These are phyloP conservation scores for Larimichthys polyactis DNA, from an alignment of 2,113 vertebrate genomes.

Conservation along the genomic window DNA sequence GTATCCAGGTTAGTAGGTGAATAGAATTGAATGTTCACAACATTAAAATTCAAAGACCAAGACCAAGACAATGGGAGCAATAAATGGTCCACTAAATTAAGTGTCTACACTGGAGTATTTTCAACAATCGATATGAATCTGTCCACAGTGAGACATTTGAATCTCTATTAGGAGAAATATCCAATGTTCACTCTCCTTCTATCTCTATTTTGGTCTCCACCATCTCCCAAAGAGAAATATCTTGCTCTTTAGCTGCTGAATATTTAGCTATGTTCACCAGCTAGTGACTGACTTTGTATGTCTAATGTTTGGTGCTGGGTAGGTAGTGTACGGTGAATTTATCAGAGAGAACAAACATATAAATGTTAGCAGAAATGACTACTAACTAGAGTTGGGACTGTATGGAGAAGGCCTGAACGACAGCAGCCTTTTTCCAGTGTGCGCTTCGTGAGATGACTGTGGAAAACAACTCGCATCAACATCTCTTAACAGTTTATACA, in stretches of 20 bases:
- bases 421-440: constrained; percentile 3
- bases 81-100: neutral
- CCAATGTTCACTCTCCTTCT: neutral
- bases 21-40: neutral
- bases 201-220: neutral
- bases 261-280: neutral
- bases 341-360: neutral
- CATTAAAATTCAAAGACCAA: neutral
- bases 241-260: neutral
- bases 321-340: neutral
- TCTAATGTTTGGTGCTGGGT: neutral
- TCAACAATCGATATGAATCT: no score
- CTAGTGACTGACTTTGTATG: neutral
- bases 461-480: constrained; percentile 27
- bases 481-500: constrained; percentile 39
- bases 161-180: neutral
- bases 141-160: neutral
- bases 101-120: neutral
- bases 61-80: neutral
- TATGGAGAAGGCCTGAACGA: neutral
- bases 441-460: neutral
- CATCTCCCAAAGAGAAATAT: neutral
- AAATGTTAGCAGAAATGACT: neutral
- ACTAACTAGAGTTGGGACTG: neutral
- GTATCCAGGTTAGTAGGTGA: neutral